Percentiles rank a stretch among this genome's conserved stretches.
Conservation (phyloP, 2,797 vertebrate species). For the Staurois parvus region DNA sequence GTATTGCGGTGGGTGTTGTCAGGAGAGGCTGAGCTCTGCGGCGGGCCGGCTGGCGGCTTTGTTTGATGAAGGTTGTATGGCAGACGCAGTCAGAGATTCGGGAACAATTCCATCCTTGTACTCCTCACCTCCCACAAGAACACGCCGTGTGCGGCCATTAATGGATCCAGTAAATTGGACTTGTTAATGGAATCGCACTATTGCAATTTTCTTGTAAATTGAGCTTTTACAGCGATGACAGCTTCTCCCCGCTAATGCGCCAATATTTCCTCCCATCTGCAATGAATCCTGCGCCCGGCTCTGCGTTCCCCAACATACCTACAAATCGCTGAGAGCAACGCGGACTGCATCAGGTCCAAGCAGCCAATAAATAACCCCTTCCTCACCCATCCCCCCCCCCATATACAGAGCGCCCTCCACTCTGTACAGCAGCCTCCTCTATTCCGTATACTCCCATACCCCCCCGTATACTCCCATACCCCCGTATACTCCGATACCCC, state of each 20-base stretch:
- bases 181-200: conserved; percentile 11
- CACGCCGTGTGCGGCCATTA: conserved; percentile 25
- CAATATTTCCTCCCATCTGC: background rate
- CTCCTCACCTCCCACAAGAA: conserved; percentile 15
- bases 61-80: too few species aligned
- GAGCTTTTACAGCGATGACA: conserved; percentile 13
- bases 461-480: too few species aligned
- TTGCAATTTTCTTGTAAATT: background rate
- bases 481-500: too few species aligned
- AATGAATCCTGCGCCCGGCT: conserved; percentile 6
- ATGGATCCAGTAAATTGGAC: conserved; percentile 23
- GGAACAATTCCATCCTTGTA: too few species aligned
- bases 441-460: too few species aligned
- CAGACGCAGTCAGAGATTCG: too few species aligned
- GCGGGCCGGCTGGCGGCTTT: too few species aligned
- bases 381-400: too few species aligned
- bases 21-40: too few species aligned
- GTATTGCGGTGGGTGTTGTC: too few species aligned
- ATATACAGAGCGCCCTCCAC: too few species aligned
- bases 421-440: too few species aligned
- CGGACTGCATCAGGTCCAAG: background rate
- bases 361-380: background rate
- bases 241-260: conserved; percentile 31
- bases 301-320: background rate
- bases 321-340: background rate